These are phyloP conservation scores for Polylopha cassiicola DNA, from an alignment of 2,888 invertebrate genomes.

Conservation along the genomic window DNA sequence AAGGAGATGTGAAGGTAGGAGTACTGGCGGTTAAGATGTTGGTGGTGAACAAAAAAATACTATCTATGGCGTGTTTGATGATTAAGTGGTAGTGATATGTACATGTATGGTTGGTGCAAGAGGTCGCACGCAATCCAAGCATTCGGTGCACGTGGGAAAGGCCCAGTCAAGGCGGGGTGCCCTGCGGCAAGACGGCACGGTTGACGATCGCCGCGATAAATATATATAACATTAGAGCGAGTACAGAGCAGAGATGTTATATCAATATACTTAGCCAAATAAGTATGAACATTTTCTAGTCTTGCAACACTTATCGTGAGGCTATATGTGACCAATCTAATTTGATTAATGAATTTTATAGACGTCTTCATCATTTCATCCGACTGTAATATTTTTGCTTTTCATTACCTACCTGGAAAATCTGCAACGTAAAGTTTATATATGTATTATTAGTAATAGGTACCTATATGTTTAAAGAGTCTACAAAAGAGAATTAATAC, in stretches of 20 bases:
- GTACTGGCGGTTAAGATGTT: slow-evolving; percentile 36
- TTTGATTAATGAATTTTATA: no score
- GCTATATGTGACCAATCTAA: no score
- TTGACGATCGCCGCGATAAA: slow-evolving; percentile 75
- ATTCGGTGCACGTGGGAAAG: slow-evolving; percentile 75
- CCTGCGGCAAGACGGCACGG: slow-evolving; percentile 63
- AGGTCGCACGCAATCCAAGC: slow-evolving; percentile 74
- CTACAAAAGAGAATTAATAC: no score
- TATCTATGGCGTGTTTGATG: slow-evolving; percentile 33
- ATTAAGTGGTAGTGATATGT: slow-evolving; percentile 46
- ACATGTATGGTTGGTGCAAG: slow-evolving; percentile 50
- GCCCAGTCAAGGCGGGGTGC: slow-evolving; percentile 59
- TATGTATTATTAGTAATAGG: no score
- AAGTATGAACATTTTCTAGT: no score
- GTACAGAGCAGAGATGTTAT: slow-evolving; percentile 46
- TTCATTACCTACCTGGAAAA: no score
- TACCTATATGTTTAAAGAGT: no score
- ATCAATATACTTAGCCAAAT: not conserved
- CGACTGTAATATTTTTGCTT: no score
- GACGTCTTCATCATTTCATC: no score
- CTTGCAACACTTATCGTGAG: no score
- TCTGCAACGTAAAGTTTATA: no score
- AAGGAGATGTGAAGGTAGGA: slow-evolving; percentile 23
- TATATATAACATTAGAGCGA: slow-evolving; percentile 64
- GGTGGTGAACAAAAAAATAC: slow-evolving; percentile 25